phyloP scores from a whole-genome alignment of 2,888 invertebrate genomes.

The Eupithecia vulgata region DNA sequence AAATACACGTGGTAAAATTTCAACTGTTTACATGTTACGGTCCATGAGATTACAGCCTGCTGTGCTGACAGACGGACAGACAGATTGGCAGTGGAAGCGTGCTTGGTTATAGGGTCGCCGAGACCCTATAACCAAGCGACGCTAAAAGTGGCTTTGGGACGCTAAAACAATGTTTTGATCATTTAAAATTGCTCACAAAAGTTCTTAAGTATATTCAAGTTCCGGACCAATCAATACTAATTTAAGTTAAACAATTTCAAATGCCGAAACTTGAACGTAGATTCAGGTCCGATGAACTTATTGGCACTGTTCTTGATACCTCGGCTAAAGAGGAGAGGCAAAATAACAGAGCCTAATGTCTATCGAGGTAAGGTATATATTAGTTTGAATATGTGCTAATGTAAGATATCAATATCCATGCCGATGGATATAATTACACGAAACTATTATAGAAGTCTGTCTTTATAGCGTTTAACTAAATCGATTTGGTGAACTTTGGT shows the following conservation, averaged over 20 bases:
- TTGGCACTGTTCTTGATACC: neutral
- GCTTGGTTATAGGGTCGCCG: too few relatives aligned
- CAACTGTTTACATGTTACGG: neutral
- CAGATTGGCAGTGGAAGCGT: neutral
- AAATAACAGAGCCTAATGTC: neutral
- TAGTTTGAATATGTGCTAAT: neutral
- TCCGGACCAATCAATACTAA: constrained; percentile 33
- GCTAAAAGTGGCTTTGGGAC: too few relatives aligned
- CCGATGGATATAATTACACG: constrained; percentile 35
- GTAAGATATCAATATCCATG: neutral
- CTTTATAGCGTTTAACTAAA: constrained; percentile 37
- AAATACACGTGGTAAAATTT: neutral
- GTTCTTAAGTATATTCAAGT: neutral
- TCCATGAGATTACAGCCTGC: too few relatives aligned
- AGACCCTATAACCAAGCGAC: too few relatives aligned
- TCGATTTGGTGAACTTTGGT: constrained; percentile 35
- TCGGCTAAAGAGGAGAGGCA: neutral
- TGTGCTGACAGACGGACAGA: neutral
- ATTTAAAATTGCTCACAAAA: neutral
- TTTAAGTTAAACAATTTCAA: constrained; percentile 36
- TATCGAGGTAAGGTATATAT: neutral
- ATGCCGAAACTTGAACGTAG: constrained; percentile 37
- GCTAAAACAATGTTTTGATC: neutral
- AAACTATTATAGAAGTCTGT: constrained; percentile 42
- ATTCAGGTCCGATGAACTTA: constrained; percentile 36